These are phyloP conservation scores for Oscheius sp. DNA, from an alignment of 2,888 invertebrate genomes.

Conservation along the genomic window DNA sequence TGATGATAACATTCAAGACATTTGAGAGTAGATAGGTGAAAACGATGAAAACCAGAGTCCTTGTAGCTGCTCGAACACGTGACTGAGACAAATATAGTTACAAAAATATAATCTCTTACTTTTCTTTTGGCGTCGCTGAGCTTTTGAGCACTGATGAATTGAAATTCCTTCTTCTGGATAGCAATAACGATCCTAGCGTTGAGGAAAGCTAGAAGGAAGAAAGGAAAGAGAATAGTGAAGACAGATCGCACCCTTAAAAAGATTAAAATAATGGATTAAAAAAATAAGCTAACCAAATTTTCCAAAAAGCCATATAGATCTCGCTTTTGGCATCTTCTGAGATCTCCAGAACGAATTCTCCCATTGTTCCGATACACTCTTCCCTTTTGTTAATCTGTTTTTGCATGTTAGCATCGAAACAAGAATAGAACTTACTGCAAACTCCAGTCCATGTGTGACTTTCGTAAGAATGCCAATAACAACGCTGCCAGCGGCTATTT, in stretches of 20 bases:
- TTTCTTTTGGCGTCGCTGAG: slow-evolving; percentile 54
- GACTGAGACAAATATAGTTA: slow-evolving; percentile 40
- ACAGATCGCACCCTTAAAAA: slow-evolving; percentile 49
- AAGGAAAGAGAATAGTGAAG: slow-evolving; percentile 63
- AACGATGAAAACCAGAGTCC: slow-evolving; percentile 61
- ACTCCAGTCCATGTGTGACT: slow-evolving; percentile 56
- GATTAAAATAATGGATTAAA: not conserved
- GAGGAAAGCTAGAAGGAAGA: slow-evolving; percentile 57
- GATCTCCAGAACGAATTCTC: slow-evolving; percentile 52
- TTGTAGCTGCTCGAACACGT: slow-evolving; percentile 60
- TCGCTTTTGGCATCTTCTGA: slow-evolving; percentile 51
- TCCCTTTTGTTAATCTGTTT: slow-evolving; percentile 42
- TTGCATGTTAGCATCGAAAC: not conserved
- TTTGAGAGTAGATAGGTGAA: slow-evolving; percentile 66
- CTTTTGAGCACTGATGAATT: slow-evolving; percentile 47
- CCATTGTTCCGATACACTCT: slow-evolving; percentile 59
- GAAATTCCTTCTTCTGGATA: slow-evolving; percentile 47
- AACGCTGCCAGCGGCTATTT: slow-evolving; percentile 55
- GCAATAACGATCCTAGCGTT: slow-evolving; percentile 59
- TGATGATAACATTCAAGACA: slow-evolving; percentile 63
- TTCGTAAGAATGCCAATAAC: slow-evolving; percentile 60
- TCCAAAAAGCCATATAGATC: slow-evolving; percentile 43
- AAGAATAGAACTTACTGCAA: slow-evolving; percentile 13
- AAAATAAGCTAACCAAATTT: slow-evolving; percentile 36
- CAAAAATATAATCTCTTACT: slow-evolving; percentile 21